A percentile compares a stretch with the other conserved stretches of the same genome.
Evolutionary conservation across 1,140 invertebrate genomes (phyloP).

Genomic region (Drosophila orosa): DNA sequence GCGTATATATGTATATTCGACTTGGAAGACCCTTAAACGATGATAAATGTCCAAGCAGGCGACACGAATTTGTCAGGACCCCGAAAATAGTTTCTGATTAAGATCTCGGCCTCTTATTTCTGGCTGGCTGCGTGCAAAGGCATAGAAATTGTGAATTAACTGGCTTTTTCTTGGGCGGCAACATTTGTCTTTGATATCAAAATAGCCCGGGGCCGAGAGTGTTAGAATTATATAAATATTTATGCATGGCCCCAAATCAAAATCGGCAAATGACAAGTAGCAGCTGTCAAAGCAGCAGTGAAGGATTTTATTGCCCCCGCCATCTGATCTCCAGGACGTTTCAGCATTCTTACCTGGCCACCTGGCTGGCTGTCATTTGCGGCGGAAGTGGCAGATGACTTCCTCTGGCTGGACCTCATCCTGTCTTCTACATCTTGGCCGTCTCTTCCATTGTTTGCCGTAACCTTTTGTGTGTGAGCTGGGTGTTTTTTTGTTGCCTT

Average conservation of each 20-base stretch:
- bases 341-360: slow-evolving; percentile 28
- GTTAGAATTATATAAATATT: slow-evolving; percentile 76
- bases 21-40: slow-evolving; percentile 19
- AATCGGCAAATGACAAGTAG: slow-evolving; percentile 51
- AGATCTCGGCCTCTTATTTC: slow-evolving; percentile 33
- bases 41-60: slow-evolving; percentile 69
- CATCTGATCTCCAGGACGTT: slow-evolving; percentile 9
- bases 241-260: slow-evolving; percentile 71
- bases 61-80: slow-evolving; percentile 60
- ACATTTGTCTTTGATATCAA: slow-evolving; percentile 68
- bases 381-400: slow-evolving; percentile 50
- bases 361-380: slow-evolving; percentile 28
- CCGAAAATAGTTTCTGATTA: slow-evolving; percentile 45
- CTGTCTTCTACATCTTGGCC: slow-evolving; percentile 31
- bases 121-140: slow-evolving; percentile 52
- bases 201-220: slow-evolving; percentile 25
- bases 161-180: slow-evolving; percentile 34
- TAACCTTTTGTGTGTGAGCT: slow-evolving; percentile 42
- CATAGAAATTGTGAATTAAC: slow-evolving; percentile 65
- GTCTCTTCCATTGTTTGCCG: slow-evolving; percentile 31
- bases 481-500: slow-evolving; percentile 2
- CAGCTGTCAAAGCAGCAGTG: slow-evolving; percentile 59
- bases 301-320: slow-evolving; percentile 26
- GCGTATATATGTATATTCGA: not conserved
- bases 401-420: slow-evolving; percentile 45